Evolutionary conservation across 2,797 vertebrate species (phyloP).

Genomic region (Acanthiza pusilla): DNA sequence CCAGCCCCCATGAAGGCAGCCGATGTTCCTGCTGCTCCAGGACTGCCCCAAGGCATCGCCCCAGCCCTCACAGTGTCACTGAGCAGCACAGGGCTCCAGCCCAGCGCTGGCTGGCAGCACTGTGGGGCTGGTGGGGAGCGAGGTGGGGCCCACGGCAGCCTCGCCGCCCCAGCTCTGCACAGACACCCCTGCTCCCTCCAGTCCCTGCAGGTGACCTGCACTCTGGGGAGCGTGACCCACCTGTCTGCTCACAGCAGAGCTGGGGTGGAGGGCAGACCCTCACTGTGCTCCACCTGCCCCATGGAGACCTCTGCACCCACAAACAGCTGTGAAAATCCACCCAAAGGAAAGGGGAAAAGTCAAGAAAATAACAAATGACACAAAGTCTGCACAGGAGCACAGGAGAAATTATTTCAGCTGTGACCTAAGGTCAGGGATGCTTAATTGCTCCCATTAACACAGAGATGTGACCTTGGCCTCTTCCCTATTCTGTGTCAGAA

Average conservation of each 20-base stretch:
- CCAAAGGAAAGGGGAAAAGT: background rate
- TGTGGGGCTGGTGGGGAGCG: rapidly evolving
- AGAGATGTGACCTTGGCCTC: background rate
- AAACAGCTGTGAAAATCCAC: background rate
- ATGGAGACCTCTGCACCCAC: background rate
- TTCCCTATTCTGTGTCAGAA: background rate
- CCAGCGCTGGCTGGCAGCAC: background rate
- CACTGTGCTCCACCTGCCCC: rapidly evolving
- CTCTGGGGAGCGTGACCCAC: rapidly evolving
- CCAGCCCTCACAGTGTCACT: rapidly evolving
- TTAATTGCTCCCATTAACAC: background rate
- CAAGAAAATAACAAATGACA: background rate
- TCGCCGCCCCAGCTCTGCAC: background rate
- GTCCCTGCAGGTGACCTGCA: rapidly evolving
- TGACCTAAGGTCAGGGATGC: background rate
- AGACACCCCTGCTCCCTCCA: background rate
- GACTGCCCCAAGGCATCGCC: background rate
- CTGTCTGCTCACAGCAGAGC: background rate
- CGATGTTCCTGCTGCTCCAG: rapidly evolving
- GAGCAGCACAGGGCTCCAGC: rapidly evolving
- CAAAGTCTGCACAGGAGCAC: rapidly evolving
- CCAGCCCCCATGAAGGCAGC: background rate
- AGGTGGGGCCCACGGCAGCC: background rate
- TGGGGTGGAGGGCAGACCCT: background rate
- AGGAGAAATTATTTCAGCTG: background rate